Percentiles rank a stretch among this genome's conserved stretches.
phyloP scores from a whole-genome alignment of 2,888 invertebrate genomes.

The Tillus elongatus region DNA sequence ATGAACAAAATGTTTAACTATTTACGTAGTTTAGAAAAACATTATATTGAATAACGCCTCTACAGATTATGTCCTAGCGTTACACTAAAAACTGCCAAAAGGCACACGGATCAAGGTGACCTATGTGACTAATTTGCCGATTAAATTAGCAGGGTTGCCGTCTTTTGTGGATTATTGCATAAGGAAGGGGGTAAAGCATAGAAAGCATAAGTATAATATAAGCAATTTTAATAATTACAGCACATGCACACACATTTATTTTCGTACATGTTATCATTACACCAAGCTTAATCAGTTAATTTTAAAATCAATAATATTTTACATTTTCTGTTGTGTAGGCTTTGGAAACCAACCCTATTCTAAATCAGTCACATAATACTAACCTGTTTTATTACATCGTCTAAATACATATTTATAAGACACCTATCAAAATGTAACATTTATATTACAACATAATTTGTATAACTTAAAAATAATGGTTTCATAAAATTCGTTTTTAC shows the following conservation, averaged over 20 bases:
- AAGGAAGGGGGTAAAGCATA: constrained; percentile 7
- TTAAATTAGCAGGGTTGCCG: too few species aligned
- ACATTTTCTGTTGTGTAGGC: constrained; percentile 30
- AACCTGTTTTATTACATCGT: constrained; percentile 20
- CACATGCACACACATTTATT: constrained; percentile 46
- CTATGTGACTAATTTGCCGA: too few species aligned
- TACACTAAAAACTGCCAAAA: too few species aligned
- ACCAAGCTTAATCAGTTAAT: constrained; percentile 33
- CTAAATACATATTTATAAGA: constrained; percentile 28
- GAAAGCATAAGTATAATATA: constrained; percentile 19
- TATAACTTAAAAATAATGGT: constrained; percentile 27
- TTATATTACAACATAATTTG: constrained; percentile 37
- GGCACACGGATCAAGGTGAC: too few species aligned
- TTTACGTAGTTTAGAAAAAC: too few species aligned
- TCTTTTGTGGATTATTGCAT: too few species aligned
- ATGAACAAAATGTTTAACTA: too few species aligned
- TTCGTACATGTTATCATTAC: constrained; percentile 40
- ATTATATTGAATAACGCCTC: too few species aligned
- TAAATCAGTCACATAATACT: constrained; percentile 33
- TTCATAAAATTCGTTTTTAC: constrained; percentile 29
- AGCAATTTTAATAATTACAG: constrained; percentile 37
- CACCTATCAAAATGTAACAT: constrained; percentile 39
- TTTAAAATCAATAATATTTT: constrained; percentile 35
- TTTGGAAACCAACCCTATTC: constrained; percentile 26
- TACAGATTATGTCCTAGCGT: too few species aligned